phyloP scores from a whole-genome alignment of 2,888 invertebrate species.

The Zygogramma bicolorata region DNA sequence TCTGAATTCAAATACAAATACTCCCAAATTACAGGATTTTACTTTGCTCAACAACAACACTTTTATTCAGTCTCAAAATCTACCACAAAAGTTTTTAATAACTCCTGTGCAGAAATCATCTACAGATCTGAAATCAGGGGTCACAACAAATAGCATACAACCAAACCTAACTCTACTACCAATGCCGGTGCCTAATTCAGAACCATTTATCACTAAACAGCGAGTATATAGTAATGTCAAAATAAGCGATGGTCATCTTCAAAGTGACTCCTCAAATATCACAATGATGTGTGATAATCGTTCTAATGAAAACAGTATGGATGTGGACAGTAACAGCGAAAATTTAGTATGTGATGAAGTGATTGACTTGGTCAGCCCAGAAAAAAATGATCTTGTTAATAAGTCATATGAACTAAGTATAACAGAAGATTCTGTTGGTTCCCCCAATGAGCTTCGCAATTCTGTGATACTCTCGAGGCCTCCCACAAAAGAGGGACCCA shows the following conservation, averaged over 20 bases:
- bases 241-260: conserved; percentile 69
- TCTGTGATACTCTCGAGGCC: conserved; percentile 38
- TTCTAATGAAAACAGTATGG: conserved; percentile 47
- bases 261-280: conserved; percentile 59
- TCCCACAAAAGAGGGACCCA: conserved; percentile 54
- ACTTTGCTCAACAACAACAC: conserved; percentile 55
- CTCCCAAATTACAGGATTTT: conserved; percentile 53
- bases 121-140: conserved; percentile 70
- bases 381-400: conserved; percentile 53
- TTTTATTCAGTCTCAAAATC: conserved; percentile 39
- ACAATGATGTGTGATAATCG: conserved; percentile 70
- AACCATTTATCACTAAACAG: conserved; percentile 62
- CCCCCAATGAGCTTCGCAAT: conserved; percentile 67
- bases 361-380: conserved; percentile 65
- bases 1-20: conserved; percentile 59
- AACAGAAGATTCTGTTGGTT: conserved; percentile 61
- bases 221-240: conserved; percentile 75
- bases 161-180: conserved; percentile 64
- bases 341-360: conserved; percentile 68
- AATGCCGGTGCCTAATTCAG: conserved; percentile 53
- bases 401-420: conserved; percentile 63
- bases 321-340: conserved; percentile 56
- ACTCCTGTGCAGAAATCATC: conserved; percentile 73
- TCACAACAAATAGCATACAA: conserved; percentile 70
- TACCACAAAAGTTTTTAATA: conserved; percentile 66